Conservation (phyloP, 1,140 invertebrate genomes). For the Triops longicaudatus region DNA sequence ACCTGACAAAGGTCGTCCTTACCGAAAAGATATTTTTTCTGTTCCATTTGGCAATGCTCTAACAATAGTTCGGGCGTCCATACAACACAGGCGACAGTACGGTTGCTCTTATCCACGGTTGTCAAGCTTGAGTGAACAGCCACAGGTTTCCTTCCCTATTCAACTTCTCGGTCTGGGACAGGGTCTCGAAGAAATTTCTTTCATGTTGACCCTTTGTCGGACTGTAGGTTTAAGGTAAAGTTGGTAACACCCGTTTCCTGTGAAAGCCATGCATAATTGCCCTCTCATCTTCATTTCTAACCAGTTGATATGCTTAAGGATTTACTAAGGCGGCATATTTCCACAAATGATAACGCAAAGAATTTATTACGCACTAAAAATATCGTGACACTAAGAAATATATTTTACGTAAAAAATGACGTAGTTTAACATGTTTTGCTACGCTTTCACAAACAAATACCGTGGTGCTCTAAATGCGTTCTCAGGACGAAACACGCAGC, state of each 20-base stretch:
- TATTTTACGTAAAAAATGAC: no score
- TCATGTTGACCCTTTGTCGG: neutral
- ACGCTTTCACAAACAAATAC: neutral
- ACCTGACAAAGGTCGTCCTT: neutral
- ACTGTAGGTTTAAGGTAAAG: neutral
- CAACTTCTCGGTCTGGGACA: neutral
- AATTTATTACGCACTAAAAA: no score
- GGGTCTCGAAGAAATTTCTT: neutral
- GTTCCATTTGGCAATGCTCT: neutral
- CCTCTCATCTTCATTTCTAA: neutral
- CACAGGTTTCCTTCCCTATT: neutral
- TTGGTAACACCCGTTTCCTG: no score
- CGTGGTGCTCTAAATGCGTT: no score
- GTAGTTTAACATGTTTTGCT: neutral
- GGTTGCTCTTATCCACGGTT: neutral
- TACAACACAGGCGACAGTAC: neutral
- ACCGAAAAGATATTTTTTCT: neutral
- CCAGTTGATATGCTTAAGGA: neutral
- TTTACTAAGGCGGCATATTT: neutral
- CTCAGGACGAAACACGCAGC: no score
- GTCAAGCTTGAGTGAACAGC: slow-evolving; percentile 10
- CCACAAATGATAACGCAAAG: neutral
- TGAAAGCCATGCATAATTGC: neutral
- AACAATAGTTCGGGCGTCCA: neutral
- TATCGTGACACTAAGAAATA: no score